Evolutionary conservation across 2,113 vertebrate species (phyloP).

Genomic region (Anthoscopus minutus): DNA sequence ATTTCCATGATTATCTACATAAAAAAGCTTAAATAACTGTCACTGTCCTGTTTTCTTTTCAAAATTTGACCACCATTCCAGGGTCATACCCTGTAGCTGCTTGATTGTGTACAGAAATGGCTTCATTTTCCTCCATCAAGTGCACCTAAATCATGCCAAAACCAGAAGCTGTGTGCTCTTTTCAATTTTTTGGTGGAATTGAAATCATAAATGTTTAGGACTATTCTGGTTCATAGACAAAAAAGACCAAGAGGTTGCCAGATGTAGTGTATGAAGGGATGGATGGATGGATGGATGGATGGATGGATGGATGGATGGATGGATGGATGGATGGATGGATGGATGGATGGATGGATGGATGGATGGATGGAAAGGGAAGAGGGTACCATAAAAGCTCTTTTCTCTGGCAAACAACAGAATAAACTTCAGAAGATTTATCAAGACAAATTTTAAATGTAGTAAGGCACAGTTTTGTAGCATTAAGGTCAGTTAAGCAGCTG

Average conservation of each 20-base stretch:
- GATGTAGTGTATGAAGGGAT: background rate
- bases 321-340: background rate
- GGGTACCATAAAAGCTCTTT: background rate
- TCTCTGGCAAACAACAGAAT: background rate
- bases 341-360: background rate
- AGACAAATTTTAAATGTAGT: background rate
- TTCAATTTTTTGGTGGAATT: background rate
- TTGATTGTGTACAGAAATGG: fast-evolving
- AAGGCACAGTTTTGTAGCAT: background rate
- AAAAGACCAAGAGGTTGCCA: background rate
- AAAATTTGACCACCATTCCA: background rate
- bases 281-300: background rate
- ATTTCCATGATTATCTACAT: background rate
- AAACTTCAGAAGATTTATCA: background rate
- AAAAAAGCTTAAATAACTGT: background rate
- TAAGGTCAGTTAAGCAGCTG: background rate
- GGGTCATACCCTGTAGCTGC: background rate
- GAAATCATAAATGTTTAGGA: background rate
- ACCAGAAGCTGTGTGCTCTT: background rate
- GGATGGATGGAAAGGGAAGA: background rate
- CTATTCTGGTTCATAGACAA: background rate
- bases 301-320: background rate
- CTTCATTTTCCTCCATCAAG: fast-evolving
- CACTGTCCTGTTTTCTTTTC: background rate
- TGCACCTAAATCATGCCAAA: fast-evolving